Base-by-base conservation (phyloP, 1,140 invertebrate species). In the Drosophila nigromelanica region DNA sequence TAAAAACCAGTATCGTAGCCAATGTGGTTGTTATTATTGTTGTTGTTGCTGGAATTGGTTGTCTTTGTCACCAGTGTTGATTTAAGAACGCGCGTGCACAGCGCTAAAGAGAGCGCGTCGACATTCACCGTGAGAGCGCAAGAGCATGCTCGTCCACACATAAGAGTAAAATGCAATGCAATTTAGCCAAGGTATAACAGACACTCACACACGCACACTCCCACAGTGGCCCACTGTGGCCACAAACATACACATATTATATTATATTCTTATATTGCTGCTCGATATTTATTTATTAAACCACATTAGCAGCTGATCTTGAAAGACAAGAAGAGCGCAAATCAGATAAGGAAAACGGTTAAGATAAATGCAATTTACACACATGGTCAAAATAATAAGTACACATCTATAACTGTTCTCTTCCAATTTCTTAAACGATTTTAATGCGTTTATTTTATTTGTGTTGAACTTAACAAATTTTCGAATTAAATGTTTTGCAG, bases 1-100 rank as follows among this genome's bases (percentile, higher is more conserved):
- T 69, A 61, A 14, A 73, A 73, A 73, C 71, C 71, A 73, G 71
- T 73, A 30, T 64, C 48, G 48, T 66, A 59, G 59, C 37, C 45
- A 68, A 51, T 51, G 37, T 24, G 50, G 33, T 66, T 47, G 42
- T 27, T 55, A 33, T 39, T 47, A 39, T 54, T 63, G 24, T 39
- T 55, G 48, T 42, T 63, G 33, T 30, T 56, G 33, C 33, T 63
- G 24, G 54, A 42, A 33, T 67, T 45, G 30, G 45, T 60, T 21
- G 64, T 47, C 40, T 73, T 73, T 73, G 70, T 73, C 63, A 60
- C 33, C 48, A 39, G 21, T n/a, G 45, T 59, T 68, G 71, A 68
- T 69, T 69, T 56, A 52, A 56, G 64, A 73, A 73, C 71, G 62
- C 48, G 70, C 47, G 47, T 18, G 30, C 52, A 43, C 21, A 51